Evolutionary conservation across 2,888 invertebrate species (phyloP).

Genomic region (Mantis religiosa): DNA sequence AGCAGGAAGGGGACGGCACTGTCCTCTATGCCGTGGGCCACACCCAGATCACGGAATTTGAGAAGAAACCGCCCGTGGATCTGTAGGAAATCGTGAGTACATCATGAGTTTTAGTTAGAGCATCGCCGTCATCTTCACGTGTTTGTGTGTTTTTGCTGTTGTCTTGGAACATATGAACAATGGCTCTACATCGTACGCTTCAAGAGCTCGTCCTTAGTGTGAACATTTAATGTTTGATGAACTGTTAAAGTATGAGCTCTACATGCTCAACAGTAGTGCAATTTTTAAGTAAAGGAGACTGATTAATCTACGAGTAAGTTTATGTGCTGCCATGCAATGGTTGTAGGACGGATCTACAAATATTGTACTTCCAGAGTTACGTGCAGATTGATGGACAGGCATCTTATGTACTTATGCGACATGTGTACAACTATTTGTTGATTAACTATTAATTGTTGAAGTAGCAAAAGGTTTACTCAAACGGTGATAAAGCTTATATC

Average conservation of each 20-base stretch:
- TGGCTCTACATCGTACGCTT: neutral
- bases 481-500: too few relatives aligned
- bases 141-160: neutral
- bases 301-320: neutral
- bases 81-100: neutral
- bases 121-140: neutral
- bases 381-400: too few relatives aligned
- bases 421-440: too few relatives aligned
- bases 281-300: neutral
- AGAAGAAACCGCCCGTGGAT: neutral
- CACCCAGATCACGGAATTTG: neutral
- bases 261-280: neutral
- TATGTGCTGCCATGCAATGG: neutral
- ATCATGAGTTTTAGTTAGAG: neutral
- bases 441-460: too few relatives aligned
- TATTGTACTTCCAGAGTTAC: neutral
- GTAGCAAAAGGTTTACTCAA: too few relatives aligned
- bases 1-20: slow-evolving; percentile 33
- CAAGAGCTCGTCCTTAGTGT: neutral
- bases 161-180: neutral
- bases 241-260: neutral
- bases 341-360: neutral
- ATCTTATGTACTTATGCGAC: too few relatives aligned
- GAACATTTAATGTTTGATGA: neutral
- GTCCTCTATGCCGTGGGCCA: slow-evolving; percentile 19